These are phyloP conservation scores for Pristis pectinata DNA, from an alignment of 2,797 vertebrate species.

Conservation along the genomic window DNA sequence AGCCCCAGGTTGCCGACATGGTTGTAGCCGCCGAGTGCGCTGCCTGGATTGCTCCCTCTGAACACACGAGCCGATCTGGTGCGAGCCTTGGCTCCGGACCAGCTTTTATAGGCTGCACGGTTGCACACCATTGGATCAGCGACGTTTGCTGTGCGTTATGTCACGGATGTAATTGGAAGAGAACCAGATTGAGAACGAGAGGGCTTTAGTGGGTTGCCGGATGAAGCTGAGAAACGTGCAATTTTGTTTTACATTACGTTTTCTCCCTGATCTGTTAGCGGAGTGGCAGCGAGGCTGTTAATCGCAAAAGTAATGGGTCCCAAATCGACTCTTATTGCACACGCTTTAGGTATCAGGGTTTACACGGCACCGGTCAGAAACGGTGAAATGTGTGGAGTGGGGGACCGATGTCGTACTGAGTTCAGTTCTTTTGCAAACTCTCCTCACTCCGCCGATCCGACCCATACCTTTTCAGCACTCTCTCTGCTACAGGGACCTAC, in stretches of 20 bases:
- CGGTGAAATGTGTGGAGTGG: neutral
- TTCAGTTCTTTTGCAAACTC: neutral
- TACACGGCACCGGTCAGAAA: neutral
- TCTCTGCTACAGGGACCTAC: neutral
- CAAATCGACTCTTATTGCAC: neutral
- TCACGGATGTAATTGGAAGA: neutral
- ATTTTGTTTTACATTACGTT: neutral
- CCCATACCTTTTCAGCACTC: neutral
- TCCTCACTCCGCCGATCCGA: neutral
- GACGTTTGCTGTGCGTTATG: neutral
- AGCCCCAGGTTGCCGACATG: conserved; percentile 68
- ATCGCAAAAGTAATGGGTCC: neutral
- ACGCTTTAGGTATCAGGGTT: neutral
- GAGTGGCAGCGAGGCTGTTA: neutral
- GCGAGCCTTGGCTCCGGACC: neutral
- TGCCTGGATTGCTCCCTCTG: conserved; percentile 29
- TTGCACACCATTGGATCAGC: conserved; percentile 26
- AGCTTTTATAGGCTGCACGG: conserved; percentile 31
- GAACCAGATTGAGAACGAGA: neutral
- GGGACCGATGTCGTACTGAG: neutral
- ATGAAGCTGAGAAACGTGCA: neutral
- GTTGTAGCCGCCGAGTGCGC: neutral
- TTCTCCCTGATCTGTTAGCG: neutral
- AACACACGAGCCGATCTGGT: conserved; percentile 43
- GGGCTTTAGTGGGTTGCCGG: neutral